Percentiles rank a stretch among this genome's conserved stretches.
Evolutionary conservation across 2,888 invertebrate species (phyloP).

Genomic region (Clitarchus hookeri): DNA sequence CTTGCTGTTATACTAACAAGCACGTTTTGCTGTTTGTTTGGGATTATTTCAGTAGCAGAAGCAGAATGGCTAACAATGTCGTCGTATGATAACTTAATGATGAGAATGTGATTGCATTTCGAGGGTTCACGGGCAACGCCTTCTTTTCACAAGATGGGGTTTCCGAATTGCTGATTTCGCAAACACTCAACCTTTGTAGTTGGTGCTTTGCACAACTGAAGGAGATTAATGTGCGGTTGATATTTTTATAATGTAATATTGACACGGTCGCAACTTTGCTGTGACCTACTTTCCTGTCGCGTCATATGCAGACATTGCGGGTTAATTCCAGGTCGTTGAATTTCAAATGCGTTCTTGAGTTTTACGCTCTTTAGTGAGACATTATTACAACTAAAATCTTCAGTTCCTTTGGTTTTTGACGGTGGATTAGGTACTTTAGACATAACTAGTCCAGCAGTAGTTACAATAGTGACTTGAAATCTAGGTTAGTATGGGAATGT

Average conservation of each 20-base stretch:
- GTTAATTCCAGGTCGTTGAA: neutral
- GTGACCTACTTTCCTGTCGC: neutral
- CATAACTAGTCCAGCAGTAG: no score
- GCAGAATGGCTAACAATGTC: neutral
- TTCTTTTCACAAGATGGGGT: neutral
- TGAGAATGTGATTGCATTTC: neutral
- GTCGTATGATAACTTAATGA: neutral
- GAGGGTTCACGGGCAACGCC: neutral
- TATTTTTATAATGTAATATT: no score
- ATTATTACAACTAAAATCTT: no score
- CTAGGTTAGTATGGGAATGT: no score
- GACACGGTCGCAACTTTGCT: neutral
- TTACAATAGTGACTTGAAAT: no score
- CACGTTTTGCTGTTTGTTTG: neutral
- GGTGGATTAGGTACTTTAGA: no score
- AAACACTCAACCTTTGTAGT: neutral
- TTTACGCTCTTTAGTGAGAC: no score
- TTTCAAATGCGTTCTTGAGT: neutral
- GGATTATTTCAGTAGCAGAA: neutral
- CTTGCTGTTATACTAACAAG: neutral
- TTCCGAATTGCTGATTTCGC: neutral
- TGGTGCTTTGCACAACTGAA: no score
- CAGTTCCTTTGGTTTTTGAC: no score
- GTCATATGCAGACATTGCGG: neutral
- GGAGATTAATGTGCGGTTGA: no score